Evolutionary conservation across 2,888 invertebrate genomes (phyloP).

Genomic region (Tridacna crocea): DNA sequence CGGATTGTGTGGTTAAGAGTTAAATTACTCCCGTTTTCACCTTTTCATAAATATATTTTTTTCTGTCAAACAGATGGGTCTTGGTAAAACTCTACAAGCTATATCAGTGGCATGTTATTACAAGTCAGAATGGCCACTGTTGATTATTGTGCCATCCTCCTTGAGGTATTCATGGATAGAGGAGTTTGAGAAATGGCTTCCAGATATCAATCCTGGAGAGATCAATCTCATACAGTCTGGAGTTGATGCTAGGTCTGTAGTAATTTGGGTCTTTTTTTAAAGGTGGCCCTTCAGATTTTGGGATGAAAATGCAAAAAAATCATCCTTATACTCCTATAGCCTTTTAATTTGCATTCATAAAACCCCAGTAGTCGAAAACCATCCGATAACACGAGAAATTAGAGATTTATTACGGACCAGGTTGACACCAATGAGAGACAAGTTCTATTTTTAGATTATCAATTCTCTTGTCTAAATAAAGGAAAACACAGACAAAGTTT

Average conservation of each 20-base stretch:
- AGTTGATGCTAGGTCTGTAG: slow-evolving; percentile 75
- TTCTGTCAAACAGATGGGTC: slow-evolving; percentile 83
- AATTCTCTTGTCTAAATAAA: no score
- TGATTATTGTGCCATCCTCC: slow-evolving; percentile 82
- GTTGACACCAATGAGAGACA: no score
- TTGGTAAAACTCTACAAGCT: slow-evolving; percentile 84
- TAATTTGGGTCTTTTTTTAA: background rate
- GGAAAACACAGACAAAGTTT: no score
- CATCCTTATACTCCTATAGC: no score
- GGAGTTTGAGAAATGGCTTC: slow-evolving; percentile 82
- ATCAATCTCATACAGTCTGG: slow-evolving; percentile 81
- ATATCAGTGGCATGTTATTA: slow-evolving; percentile 80
- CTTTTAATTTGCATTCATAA: no score
- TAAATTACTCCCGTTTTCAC: background rate
- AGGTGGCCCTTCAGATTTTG: no score
- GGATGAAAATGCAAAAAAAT: no score
- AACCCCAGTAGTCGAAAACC: no score
- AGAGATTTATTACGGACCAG: no score
- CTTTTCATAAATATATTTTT: background rate
- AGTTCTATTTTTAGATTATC: no score
- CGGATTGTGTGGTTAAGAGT: no score
- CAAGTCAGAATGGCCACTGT: slow-evolving; percentile 80
- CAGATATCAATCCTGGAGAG: slow-evolving; percentile 78
- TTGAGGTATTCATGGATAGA: slow-evolving; percentile 82
- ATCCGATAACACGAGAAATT: no score